A percentile compares a stretch with the other conserved stretches of the same genome.
Conservation (phyloP, 30 jellyfish, hydroid and myxozoan genomes). For the Chrysaora quinquecirrha region DNA sequence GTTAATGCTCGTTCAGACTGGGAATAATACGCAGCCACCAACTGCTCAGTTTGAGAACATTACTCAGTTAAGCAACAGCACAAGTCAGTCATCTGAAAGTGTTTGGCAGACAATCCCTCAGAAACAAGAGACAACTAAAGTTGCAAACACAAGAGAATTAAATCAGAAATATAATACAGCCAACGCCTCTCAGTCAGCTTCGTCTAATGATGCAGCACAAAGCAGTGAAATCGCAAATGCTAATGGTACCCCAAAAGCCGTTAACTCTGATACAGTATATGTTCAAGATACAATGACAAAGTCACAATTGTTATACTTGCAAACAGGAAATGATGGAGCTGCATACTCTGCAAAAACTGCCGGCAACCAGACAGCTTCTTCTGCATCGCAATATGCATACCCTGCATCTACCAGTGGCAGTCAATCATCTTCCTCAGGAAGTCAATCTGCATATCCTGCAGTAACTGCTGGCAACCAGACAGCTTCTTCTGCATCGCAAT, state of each 20-base stretch:
- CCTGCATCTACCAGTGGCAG: not conserved
- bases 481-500: not conserved
- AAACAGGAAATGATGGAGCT: conserved; percentile 29
- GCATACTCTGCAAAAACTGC: too few relatives aligned
- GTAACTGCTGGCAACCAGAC: not conserved
- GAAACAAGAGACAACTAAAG: not conserved
- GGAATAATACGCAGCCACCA: conserved; percentile 27
- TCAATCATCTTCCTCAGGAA: not conserved
- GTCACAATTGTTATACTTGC: conserved; percentile 21
- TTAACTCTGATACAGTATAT: conserved; percentile 8
- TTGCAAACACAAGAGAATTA: conserved; percentile 47
- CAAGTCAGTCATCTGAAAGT: not conserved
- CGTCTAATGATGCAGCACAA: too few relatives aligned
- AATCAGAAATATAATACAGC: not conserved
- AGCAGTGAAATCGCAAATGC: not conserved
- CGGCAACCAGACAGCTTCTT: not conserved
- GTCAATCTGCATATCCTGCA: not conserved
- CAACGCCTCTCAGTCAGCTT: not conserved
- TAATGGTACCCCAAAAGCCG: not conserved
- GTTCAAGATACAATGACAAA: conserved; percentile 18
- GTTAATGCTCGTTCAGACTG: conserved; percentile 61
- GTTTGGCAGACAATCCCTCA: not conserved
- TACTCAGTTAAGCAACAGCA: not conserved
- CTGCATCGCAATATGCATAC: not conserved
- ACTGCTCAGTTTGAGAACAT: not conserved